Percentiles rank a stretch among this genome's conserved stretches.
phyloP scores from a whole-genome alignment of 2,113 vertebrate species.

The Lasiurus cinereus region DNA sequence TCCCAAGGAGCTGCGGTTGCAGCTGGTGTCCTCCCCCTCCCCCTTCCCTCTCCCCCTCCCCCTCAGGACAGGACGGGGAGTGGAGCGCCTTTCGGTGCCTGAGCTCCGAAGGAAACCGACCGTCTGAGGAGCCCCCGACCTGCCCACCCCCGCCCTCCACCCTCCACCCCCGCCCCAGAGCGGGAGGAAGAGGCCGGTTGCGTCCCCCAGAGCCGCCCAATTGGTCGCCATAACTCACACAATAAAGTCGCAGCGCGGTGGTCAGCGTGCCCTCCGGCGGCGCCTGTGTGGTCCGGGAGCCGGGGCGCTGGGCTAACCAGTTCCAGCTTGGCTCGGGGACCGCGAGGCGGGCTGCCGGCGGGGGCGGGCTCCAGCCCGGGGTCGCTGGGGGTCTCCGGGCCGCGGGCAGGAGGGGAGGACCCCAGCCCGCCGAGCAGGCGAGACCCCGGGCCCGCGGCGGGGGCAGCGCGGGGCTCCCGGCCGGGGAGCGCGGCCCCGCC shows the following conservation, averaged over 20 bases:
- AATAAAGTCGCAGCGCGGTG: constrained; percentile 87
- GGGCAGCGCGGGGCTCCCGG: neutral
- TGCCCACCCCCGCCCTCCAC: constrained; percentile 50
- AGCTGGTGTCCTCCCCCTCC: neutral
- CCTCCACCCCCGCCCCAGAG: neutral
- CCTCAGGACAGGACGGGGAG: neutral
- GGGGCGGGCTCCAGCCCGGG: neutral
- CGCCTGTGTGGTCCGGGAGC: constrained; percentile 88
- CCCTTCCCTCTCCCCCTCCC: neutral
- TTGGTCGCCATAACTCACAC: constrained; percentile 89
- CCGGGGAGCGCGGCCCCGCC: neutral
- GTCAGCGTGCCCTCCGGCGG: constrained; percentile 89
- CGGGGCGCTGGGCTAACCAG: constrained; percentile 83
- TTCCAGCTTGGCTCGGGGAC: constrained; percentile 85
- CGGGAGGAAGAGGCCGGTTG: constrained; percentile 71
- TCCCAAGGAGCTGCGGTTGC: neutral
- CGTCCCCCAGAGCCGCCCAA: constrained; percentile 84
- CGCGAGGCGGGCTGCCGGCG: constrained; percentile 9
- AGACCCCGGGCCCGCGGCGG: neutral
- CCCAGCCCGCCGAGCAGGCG: neutral
- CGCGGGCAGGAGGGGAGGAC: neutral
- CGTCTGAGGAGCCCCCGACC: neutral
- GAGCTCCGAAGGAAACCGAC: constrained; percentile 28
- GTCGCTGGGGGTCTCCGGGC: neutral
- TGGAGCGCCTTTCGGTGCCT: neutral